Evolutionary conservation across 2,888 invertebrate genomes (phyloP).

Genomic region (Metalampra italica): DNA sequence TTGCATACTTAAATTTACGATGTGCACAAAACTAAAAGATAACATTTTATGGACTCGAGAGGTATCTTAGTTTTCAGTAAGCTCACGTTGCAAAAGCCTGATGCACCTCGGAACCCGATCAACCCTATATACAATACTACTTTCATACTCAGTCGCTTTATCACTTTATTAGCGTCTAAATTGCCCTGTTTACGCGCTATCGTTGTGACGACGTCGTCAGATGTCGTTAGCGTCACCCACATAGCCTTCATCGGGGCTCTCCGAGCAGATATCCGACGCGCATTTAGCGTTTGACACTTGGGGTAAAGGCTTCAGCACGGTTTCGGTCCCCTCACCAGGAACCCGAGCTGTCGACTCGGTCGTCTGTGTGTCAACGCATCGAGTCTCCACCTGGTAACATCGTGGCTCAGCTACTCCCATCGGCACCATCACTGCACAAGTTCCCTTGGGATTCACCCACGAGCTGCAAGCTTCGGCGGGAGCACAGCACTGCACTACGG

Average conservation of each 20-base stretch:
- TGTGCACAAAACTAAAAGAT: too few species aligned
- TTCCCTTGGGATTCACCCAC: conserved; percentile 71
- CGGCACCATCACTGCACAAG: conserved; percentile 74
- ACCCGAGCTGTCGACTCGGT: conserved; percentile 60
- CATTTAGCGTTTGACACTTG: conserved; percentile 71
- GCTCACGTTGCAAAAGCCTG: conserved; percentile 1
- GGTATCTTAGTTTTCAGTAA: too few species aligned
- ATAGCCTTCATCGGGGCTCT: conserved; percentile 93
- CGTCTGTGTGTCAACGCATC: conserved; percentile 81
- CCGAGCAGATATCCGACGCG: conserved; percentile 79
- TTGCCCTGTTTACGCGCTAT: conserved; percentile 64
- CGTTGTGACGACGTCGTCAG: conserved; percentile 78
- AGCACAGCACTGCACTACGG: conserved; percentile 68
- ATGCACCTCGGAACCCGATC: conserved; percentile 9
- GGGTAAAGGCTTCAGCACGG: conserved; percentile 59
- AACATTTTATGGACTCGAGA: too few species aligned
- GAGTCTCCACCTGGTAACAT: conserved; percentile 76
- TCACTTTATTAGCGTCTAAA: conserved; percentile 70
- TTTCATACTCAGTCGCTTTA: conserved; percentile 74
- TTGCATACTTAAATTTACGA: too few species aligned
- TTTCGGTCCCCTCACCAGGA: conserved; percentile 60
- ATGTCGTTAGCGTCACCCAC: conserved; percentile 88
- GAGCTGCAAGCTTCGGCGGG: conserved; percentile 64
- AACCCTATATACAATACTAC: conserved; percentile 54
- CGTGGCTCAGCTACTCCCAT: conserved; percentile 61